phyloP scores from a whole-genome alignment of 2,888 invertebrate genomes.

The Steromphala cineraria region DNA sequence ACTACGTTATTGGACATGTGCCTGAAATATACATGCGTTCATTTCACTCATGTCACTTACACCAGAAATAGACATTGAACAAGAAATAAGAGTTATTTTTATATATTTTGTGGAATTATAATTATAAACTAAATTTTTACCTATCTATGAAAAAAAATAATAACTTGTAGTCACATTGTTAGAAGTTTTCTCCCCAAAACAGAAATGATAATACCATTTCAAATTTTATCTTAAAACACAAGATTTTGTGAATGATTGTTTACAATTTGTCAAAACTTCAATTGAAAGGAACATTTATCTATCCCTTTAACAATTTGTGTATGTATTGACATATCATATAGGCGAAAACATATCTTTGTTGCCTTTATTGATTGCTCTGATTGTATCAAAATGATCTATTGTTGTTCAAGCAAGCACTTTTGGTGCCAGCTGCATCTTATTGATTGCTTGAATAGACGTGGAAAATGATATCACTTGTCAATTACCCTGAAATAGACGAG shows the following conservation, averaged over 20 bases:
- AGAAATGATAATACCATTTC: too few species aligned
- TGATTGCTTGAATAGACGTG: background rate
- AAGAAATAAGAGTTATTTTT: background rate
- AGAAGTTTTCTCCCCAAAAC: too few species aligned
- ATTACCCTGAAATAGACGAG: background rate
- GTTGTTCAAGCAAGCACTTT: background rate
- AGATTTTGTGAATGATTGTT: too few species aligned
- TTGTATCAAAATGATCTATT: background rate
- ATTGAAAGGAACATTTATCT: too few species aligned
- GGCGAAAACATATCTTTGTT: background rate
- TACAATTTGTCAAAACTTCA: too few species aligned
- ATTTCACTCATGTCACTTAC: background rate
- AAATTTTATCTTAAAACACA: too few species aligned
- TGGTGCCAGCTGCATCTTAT: background rate
- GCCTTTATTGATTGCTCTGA: background rate
- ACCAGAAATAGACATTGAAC: background rate
- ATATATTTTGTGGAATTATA: background rate
- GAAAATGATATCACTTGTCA: constrained; percentile 11
- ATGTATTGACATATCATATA: too few species aligned
- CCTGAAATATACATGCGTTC: background rate
- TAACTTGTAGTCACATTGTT: too few species aligned
- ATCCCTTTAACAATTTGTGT: too few species aligned
- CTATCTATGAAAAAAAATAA: too few species aligned
- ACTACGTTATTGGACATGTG: background rate
- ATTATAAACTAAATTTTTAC: background rate